phyloP scores from a whole-genome alignment of 2,888 invertebrate genomes.

The Latheticus oryzae region DNA sequence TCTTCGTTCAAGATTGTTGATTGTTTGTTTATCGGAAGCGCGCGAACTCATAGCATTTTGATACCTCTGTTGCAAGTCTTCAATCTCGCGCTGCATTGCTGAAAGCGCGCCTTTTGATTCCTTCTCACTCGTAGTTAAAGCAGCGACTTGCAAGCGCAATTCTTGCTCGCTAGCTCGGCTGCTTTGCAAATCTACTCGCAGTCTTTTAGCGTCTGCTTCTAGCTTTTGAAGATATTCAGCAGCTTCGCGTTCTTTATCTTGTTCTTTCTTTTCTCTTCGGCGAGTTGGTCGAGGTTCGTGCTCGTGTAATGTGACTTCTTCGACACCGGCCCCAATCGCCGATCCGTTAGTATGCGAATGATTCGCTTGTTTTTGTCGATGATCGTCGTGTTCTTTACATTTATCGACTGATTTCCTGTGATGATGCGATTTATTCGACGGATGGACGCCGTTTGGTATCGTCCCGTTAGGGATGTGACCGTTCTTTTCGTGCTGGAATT shows the following conservation, averaged over 20 bases:
- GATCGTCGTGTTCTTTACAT: constrained; percentile 56
- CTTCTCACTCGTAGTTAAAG: constrained; percentile 76
- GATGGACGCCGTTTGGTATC: constrained; percentile 57
- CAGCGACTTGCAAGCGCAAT: constrained; percentile 74
- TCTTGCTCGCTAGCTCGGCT: constrained; percentile 79
- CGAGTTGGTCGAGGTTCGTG: constrained; percentile 46
- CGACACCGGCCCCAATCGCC: constrained; percentile 54
- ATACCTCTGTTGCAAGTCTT: constrained; percentile 85
- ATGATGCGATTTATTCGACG: constrained; percentile 65
- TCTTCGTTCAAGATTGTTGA: constrained; percentile 82
- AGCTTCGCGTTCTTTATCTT: constrained; percentile 65
- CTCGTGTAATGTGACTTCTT: constrained; percentile 42
- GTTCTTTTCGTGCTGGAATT: constrained; percentile 59
- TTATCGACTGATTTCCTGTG: constrained; percentile 67
- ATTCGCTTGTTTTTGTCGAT: constrained; percentile 53
- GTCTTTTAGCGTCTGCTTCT: constrained; percentile 77
- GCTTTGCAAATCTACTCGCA: constrained; percentile 80
- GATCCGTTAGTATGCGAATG: constrained; percentile 60
- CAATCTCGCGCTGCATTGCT: constrained; percentile 87
- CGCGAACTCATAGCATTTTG: constrained; percentile 80
- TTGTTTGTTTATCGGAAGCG: constrained; percentile 81
- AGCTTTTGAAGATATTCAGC: constrained; percentile 72
- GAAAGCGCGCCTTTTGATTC: constrained; percentile 77
- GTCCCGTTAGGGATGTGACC: constrained; percentile 63
- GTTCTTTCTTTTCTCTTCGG: constrained; percentile 63